Conservation (phyloP, 2,113 vertebrate species). For the Sphaerodactylus townsendi region DNA sequence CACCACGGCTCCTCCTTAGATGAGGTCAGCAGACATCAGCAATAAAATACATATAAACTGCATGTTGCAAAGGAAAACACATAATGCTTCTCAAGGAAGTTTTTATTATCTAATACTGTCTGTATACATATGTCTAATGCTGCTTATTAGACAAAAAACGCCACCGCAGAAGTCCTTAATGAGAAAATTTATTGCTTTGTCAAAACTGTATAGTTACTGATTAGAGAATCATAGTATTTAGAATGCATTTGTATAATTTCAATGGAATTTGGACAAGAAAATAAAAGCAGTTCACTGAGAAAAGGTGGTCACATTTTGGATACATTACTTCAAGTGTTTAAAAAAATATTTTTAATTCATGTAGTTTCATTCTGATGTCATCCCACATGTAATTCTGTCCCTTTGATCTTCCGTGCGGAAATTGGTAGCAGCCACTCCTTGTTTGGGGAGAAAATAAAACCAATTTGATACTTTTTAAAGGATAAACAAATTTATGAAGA, state of each 20-base stretch:
- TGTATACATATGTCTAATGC: not conserved
- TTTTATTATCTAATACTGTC: not conserved
- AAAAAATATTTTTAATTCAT: conserved; percentile 66
- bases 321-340: conserved; percentile 65
- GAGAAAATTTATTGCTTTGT: not conserved
- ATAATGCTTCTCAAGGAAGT: not conserved
- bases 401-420: too few relatives aligned
- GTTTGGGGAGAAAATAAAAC: too few relatives aligned
- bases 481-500: not conserved
- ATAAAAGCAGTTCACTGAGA: conserved; percentile 66
- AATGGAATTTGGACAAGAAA: conserved; percentile 65
- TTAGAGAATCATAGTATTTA: conserved; percentile 15
- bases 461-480: not conserved
- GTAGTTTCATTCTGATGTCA: too few relatives aligned
- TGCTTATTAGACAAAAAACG: not conserved
- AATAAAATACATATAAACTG: conserved; percentile 43
- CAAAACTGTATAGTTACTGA: conserved; percentile 24
- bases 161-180: not conserved
- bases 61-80: not conserved
- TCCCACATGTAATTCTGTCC: too few relatives aligned
- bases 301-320: conserved; percentile 65
- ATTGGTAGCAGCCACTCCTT: too few relatives aligned
- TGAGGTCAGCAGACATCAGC: conserved; percentile 39
- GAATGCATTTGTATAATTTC: conserved; percentile 56
- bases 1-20: not conserved